Evolutionary conservation across 1,140 invertebrate genomes (phyloP).

Genomic region (Parapsyche elsis): DNA sequence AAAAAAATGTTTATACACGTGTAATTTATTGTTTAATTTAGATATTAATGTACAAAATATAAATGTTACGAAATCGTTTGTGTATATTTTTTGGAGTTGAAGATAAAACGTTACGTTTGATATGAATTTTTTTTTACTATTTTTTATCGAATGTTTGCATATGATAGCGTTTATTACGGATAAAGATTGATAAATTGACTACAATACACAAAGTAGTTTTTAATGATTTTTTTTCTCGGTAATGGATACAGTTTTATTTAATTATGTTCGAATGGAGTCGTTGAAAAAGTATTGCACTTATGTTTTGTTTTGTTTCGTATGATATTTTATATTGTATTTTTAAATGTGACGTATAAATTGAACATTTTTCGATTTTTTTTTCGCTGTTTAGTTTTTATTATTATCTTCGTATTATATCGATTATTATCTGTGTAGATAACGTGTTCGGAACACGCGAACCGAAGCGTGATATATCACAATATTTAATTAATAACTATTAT

Average conservation of each 20-base stretch:
- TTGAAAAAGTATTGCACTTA: background rate
- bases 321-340: background rate
- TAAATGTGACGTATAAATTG: too few species aligned
- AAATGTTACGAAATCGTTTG: background rate
- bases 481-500: conserved; percentile 13
- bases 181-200: background rate
- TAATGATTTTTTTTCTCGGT: background rate
- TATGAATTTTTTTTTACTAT: background rate
- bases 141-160: conserved; percentile 28
- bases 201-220: conserved; percentile 1
- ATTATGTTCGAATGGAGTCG: background rate
- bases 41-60: background rate
- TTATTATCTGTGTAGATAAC: background rate
- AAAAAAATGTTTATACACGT: background rate
- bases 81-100: too few species aligned
- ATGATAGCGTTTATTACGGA: conserved; percentile 7
- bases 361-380: too few species aligned
- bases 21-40: background rate
- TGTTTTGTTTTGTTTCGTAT: background rate
- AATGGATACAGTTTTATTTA: too few species aligned
- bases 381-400: background rate
- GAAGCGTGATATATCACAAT: conserved; percentile 8
- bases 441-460: background rate
- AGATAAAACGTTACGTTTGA: background rate
- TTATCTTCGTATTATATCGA: background rate